Evolutionary conservation across 2,888 invertebrate genomes (phyloP), one percentile per base, ranked within the genome.

Genomic region (Amaurobius ferox): DNA sequence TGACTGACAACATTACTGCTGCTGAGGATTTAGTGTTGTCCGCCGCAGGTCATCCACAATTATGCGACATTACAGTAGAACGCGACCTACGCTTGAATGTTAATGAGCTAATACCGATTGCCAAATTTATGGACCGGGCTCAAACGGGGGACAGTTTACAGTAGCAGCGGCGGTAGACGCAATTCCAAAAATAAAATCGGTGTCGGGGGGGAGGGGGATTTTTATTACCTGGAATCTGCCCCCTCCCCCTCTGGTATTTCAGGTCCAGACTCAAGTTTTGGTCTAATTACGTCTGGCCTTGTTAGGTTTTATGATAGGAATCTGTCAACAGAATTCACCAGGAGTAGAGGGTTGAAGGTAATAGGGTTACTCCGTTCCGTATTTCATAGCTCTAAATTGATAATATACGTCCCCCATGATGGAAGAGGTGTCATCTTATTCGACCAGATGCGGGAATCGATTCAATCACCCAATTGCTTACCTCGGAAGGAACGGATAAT

Each of bases 61-160:
- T 83, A 83, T 71, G 81, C 71, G 68, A 68, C 74, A 81, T 81
- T 81, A 81, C 74, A 74, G 81, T 76, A 76, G 44, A 64, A 71
- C 62, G 81, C 81, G 76, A 83, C 81, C 81, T 83, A 83, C 81
- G 81, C 81, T 83, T 83, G 81, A 83, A 83, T 83, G 81, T 83
- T 83, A 83, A 83, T 83, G 76, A 83, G 76, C 70, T 29, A 71
- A 61, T 70, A 74, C 68, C 74, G 61, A 81, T 70, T 64, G 81
- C 70, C 61, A 73, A 83, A 83, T 83, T 83, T 83, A 83, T 76
- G 81, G 55, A 68, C 62, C 67, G 61, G 62, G 29, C 48, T 81
- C 74, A 83, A 76, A 40, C 70, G 76, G 81, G 76, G 81, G 81
- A 19, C 64, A 76, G 64, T 35, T 70, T 35, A 83, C 80, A 55